These are phyloP conservation scores for Dryadula phaetusa DNA, from an alignment of 2,888 invertebrate genomes.

Conservation along the genomic window DNA sequence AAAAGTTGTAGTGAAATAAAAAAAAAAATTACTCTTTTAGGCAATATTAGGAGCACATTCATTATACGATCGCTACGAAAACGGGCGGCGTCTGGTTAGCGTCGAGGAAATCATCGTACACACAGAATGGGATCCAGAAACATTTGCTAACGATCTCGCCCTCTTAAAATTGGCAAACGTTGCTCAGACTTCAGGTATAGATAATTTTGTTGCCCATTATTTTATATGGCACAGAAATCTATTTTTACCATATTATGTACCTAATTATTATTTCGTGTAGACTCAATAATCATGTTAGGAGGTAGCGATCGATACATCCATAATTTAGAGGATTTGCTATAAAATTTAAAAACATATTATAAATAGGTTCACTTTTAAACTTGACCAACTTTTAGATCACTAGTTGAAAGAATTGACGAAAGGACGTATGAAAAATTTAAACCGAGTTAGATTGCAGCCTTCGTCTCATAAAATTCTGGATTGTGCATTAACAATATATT, in stretches of 20 bases:
- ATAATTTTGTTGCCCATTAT: neutral
- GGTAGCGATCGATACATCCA: too few species aligned
- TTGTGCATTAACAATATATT: too few species aligned
- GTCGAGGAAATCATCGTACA: slow-evolving; percentile 68
- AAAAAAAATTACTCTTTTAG: slow-evolving; percentile 49
- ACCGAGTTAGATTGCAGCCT: too few species aligned
- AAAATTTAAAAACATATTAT: too few species aligned
- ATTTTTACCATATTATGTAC: neutral
- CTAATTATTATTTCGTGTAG: too few species aligned
- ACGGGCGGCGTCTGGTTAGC: slow-evolving; percentile 73
- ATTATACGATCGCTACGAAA: slow-evolving; percentile 76
- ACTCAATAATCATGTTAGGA: too few species aligned
- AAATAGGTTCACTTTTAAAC: too few species aligned
- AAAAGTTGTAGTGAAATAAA: neutral
- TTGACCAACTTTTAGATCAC: too few species aligned
- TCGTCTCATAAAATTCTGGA: too few species aligned
- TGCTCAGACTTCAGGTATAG: slow-evolving; percentile 68
- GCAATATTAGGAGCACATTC: slow-evolving; percentile 76
- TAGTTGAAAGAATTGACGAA: too few species aligned
- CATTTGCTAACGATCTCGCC: slow-evolving; percentile 69
- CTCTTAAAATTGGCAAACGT: slow-evolving; percentile 67
- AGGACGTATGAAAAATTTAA: too few species aligned
- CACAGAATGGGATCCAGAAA: slow-evolving; percentile 63
- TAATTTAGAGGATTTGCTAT: too few species aligned
- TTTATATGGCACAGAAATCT: neutral